These are phyloP conservation scores for Panulirus ornatus DNA, from an alignment of 1,140 invertebrate genomes.

Conservation along the genomic window DNA sequence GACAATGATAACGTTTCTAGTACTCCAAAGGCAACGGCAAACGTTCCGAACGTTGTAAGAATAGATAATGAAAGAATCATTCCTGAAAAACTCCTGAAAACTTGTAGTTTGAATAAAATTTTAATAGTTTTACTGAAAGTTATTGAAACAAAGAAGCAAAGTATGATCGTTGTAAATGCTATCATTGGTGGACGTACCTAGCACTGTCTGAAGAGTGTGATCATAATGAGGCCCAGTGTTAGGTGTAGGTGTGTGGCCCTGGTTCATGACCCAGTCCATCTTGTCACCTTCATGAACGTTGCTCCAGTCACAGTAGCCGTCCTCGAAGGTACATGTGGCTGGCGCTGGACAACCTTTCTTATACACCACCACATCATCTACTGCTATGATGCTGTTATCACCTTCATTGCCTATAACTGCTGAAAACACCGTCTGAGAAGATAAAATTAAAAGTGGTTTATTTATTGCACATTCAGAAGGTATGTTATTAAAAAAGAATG, in stretches of 20 bases:
- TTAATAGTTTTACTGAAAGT: no score
- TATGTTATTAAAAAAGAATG: no score
- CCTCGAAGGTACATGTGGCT: slow-evolving; percentile 57
- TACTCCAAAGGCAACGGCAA: no score
- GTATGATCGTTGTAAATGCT: no score
- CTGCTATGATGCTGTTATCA: slow-evolving; percentile 52
- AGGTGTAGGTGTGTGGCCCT: slow-evolving; percentile 45
- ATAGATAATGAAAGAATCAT: no score
- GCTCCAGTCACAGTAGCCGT: slow-evolving; percentile 57
- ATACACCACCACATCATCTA: slow-evolving; percentile 49
- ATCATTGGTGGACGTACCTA: not conserved
- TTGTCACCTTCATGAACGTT: slow-evolving; percentile 22
- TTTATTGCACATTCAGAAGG: no score
- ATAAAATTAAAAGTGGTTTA: not conserved
- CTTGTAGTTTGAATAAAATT: no score
- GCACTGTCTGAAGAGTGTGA: slow-evolving; percentile 49
- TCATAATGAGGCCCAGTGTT: slow-evolving; percentile 53
- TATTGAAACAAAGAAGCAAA: no score
- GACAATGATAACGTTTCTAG: no score
- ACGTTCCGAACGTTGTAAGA: no score
- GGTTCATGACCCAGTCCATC: slow-evolving; percentile 58
- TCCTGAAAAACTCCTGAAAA: no score
- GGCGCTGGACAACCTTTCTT: slow-evolving; percentile 17
- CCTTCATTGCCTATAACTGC: slow-evolving; percentile 34
- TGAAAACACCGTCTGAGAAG: slow-evolving; percentile 31